These are phyloP conservation scores for Spilosoma lubricipeda DNA, from an alignment of 2,888 invertebrate genomes.

Conservation along the genomic window DNA sequence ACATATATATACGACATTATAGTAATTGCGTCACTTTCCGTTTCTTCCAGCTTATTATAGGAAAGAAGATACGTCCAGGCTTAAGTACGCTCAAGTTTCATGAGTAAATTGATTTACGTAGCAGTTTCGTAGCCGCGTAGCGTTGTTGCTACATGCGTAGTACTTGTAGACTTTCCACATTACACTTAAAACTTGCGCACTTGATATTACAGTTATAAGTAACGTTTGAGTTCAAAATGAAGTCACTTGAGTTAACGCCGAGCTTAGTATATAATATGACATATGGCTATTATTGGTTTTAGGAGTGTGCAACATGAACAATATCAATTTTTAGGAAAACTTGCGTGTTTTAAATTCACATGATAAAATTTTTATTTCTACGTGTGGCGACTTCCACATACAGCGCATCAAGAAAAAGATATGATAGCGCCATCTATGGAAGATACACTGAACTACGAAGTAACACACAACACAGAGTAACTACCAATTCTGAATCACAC, in stretches of 20 bases:
- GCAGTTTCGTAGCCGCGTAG: conserved; percentile 1
- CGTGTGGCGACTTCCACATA: too few species aligned
- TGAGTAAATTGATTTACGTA: conserved; percentile 9
- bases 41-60: neutral
- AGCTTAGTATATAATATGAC: neutral
- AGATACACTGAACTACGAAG: too few species aligned
- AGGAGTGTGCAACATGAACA: neutral
- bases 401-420: too few species aligned
- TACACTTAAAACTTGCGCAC: neutral
- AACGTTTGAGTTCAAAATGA: neutral
- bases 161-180: conserved; percentile 2
- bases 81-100: conserved; percentile 5
- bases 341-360: neutral
- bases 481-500: too few species aligned
- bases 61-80: neutral
- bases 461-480: too few species aligned
- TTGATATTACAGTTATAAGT: neutral
- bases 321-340: neutral
- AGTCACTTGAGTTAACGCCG: neutral
- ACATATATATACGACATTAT: neutral
- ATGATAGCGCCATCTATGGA: too few species aligned
- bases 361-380: too few species aligned
- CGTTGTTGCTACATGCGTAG: conserved; percentile 6
- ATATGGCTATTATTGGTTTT: neutral
- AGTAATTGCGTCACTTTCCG: neutral